Percentiles rank a stretch among this genome's conserved stretches.
phyloP scores from a whole-genome alignment of 2,888 invertebrate species.

The Tipula unca region DNA sequence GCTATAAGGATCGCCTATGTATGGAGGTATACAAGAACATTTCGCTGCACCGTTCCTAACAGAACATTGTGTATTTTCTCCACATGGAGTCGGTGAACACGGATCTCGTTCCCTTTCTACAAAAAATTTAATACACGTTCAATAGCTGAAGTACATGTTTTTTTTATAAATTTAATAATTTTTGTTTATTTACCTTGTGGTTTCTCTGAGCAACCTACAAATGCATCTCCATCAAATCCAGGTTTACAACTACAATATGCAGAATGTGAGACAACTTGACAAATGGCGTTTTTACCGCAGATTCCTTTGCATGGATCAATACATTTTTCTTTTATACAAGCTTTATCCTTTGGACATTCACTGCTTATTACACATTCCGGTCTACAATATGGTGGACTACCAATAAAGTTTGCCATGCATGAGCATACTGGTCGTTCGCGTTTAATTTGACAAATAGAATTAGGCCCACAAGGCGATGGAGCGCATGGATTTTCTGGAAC shows the following conservation, averaged over 20 bases:
- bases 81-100: conserved; percentile 75
- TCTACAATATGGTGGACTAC: conserved; percentile 70
- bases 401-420: conserved; percentile 68
- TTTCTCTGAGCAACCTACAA: conserved; percentile 63
- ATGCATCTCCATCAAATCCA: conserved; percentile 77
- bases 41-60: conserved; percentile 58
- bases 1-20: conserved; percentile 77
- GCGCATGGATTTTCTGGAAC: conserved; percentile 46
- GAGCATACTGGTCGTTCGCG: conserved; percentile 72
- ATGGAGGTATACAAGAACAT: conserved; percentile 81
- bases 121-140: neutral
- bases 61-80: conserved; percentile 72
- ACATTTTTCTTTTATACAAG: conserved; percentile 76
- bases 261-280: conserved; percentile 69
- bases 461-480: conserved; percentile 66
- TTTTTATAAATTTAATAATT: conserved; percentile 14
- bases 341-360: conserved; percentile 69
- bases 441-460: conserved; percentile 76
- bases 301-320: conserved; percentile 67
- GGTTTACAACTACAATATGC: conserved; percentile 70
- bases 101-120: conserved; percentile 43
- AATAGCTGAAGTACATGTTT: neutral
- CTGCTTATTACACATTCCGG: conserved; percentile 78
- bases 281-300: conserved; percentile 72
- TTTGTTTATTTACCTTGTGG: conserved; percentile 36